Evolutionary conservation across 1,140 invertebrate species (phyloP).

Genomic region (Dendroctonus ponderosae): DNA sequence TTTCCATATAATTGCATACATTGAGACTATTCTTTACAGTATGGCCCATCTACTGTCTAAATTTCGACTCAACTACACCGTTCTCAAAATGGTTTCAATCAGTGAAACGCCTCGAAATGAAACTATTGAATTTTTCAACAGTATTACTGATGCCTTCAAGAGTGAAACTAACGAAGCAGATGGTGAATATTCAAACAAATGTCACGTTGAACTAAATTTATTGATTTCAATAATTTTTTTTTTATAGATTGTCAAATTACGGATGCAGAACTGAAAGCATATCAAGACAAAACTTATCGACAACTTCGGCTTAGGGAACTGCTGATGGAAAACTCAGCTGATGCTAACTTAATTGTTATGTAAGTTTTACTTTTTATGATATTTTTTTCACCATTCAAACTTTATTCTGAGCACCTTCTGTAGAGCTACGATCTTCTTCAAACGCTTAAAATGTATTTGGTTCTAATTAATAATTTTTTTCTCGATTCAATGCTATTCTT

Average conservation of each 20-base stretch:
- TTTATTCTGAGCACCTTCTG: no score
- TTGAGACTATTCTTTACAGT: constrained; percentile 56
- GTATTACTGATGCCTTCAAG: constrained; percentile 67
- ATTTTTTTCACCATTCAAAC: no score
- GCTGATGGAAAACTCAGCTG: constrained; percentile 76
- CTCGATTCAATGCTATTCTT: background rate
- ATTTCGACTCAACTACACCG: constrained; percentile 90
- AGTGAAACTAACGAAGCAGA: constrained; percentile 51
- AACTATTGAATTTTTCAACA: constrained; percentile 71
- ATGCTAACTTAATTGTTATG: constrained; percentile 87
- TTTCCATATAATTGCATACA: no score
- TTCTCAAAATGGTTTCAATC: constrained; percentile 85
- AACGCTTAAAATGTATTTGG: background rate
- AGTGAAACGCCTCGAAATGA: constrained; percentile 67
- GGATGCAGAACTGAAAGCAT: constrained; percentile 69
- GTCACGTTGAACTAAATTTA: background rate
- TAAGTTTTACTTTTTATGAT: constrained; percentile 54
- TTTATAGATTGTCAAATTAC: constrained; percentile 65
- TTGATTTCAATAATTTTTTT: constrained; percentile 6
- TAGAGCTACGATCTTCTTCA: no score
- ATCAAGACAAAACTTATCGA: constrained; percentile 83
- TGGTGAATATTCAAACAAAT: background rate
- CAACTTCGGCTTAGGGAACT: constrained; percentile 84
- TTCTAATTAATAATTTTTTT: background rate
- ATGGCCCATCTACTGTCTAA: constrained; percentile 91